Evolutionary conservation across 1,140 invertebrate genomes (phyloP), one percentile per base, ranked within the genome.

Genomic region (Drosophila obscura): DNA sequence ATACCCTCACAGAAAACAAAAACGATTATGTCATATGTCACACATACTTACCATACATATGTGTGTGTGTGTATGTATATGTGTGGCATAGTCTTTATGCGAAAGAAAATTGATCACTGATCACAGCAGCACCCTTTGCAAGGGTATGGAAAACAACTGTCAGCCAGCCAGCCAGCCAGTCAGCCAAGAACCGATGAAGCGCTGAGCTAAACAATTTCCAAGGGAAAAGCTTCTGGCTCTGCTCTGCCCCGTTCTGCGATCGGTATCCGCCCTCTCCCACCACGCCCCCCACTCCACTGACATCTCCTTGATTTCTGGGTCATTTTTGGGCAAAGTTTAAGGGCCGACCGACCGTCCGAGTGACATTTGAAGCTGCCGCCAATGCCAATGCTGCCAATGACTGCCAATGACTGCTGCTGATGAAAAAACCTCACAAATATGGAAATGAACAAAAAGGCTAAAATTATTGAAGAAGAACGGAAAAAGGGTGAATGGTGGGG

Each of bases 321-420:
- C 81, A 84, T 81, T 74, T 87, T 85, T 84, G 77, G 79, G 52
- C 81, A 73, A 77, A 85, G 67, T 84, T 85, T 39, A 4, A 39
- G 35, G 35, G 35, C 35, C 22, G 4, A 1, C 22, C 22, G 22
- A 26, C 48, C 53, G 53, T 26, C 16, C 41, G 48, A 75, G 64
- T 85, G 80, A 80, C 73, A 84, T 85, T 84, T 84, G 81, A 84
- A 85, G 81, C 77, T 75, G 73, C 81, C 81, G 81, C 48, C 62
- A 50, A 41, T 39, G 65, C 24, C 55, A 41, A 39, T 19, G 19
- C 19, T 19, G 16, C 16, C 16, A 16, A 1, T 16, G 16, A n/a
- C 16, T 16, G 19, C 19, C 19, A 19, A 19, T 19, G 19, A 19
- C 19, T 19, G 19, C 1, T 19, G 19, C 19, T 19, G 19, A 19